A percentile compares a stretch with the other conserved stretches of the same genome.
Conservation (phyloP, 2,797 vertebrate species). For the Eremophila alpestris region DNA sequence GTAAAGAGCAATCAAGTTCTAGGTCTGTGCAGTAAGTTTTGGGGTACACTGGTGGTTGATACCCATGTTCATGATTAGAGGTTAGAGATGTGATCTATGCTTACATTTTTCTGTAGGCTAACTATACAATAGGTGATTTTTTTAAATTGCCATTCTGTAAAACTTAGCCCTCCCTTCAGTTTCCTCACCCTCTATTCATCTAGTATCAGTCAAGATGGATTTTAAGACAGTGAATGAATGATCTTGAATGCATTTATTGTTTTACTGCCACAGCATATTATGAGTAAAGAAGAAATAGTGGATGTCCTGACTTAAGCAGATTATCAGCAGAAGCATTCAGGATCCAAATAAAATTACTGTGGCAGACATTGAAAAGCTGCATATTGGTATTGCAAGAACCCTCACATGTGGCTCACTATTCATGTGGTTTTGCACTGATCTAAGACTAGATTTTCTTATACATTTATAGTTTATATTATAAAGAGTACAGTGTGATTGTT, state of each 20-base stretch:
- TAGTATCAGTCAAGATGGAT: neutral
- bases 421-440: neutral
- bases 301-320: neutral
- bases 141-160: neutral
- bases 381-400: neutral
- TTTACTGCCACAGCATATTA: neutral
- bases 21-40: neutral
- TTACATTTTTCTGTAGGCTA: neutral
- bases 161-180: neutral
- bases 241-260: neutral
- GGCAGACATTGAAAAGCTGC: neutral
- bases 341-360: neutral
- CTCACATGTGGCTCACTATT: accelerated
- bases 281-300: neutral
- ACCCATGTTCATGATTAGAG: neutral
- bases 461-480: neutral
- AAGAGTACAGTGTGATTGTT: neutral
- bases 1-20: neutral
- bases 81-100: neutral
- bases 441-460: neutral
- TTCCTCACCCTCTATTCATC: neutral
- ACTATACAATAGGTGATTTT: neutral
- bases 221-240: neutral
- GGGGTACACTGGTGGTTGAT: neutral
- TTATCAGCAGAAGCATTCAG: neutral